phyloP scores from a whole-genome alignment of 2,113 vertebrate species.

The Colius striatus region DNA sequence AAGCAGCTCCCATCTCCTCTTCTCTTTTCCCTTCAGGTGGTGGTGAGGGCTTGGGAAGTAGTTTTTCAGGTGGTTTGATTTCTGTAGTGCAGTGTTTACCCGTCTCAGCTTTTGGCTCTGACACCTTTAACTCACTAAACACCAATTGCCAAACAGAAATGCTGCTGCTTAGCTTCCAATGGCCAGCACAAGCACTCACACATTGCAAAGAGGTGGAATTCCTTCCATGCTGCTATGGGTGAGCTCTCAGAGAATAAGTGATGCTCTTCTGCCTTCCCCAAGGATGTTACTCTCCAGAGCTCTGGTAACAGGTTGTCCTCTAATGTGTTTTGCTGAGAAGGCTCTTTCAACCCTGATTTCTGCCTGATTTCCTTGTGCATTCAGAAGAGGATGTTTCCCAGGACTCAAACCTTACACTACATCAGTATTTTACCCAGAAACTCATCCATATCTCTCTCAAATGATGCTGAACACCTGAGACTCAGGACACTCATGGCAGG shows the following conservation, averaged over 20 bases:
- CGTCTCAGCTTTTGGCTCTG: not conserved
- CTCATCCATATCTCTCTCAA: not conserved
- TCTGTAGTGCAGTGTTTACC: not conserved
- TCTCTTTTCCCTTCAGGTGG: not conserved
- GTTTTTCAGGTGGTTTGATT: not conserved
- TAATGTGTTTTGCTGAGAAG: not conserved
- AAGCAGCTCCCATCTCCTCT: not conserved
- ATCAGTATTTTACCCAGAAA: not conserved
- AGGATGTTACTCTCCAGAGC: not conserved
- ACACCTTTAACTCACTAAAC: not conserved
- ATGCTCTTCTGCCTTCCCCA: not conserved
- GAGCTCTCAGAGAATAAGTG: not conserved
- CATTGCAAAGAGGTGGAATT: not conserved
- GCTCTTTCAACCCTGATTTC: not conserved
- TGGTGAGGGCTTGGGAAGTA: not conserved
- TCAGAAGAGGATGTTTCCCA: not conserved
- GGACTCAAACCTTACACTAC: not conserved
- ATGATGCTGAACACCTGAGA: not conserved
- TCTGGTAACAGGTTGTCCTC: not conserved
- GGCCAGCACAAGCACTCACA: not conserved
- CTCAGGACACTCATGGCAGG: not conserved
- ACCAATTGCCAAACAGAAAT: not conserved
- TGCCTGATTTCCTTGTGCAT: not conserved
- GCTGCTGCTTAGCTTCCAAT: not conserved
- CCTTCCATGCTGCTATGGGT: not conserved